These are phyloP conservation scores for Calidris pygmaea DNA, from an alignment of 2,113 vertebrate genomes.

Conservation along the genomic window DNA sequence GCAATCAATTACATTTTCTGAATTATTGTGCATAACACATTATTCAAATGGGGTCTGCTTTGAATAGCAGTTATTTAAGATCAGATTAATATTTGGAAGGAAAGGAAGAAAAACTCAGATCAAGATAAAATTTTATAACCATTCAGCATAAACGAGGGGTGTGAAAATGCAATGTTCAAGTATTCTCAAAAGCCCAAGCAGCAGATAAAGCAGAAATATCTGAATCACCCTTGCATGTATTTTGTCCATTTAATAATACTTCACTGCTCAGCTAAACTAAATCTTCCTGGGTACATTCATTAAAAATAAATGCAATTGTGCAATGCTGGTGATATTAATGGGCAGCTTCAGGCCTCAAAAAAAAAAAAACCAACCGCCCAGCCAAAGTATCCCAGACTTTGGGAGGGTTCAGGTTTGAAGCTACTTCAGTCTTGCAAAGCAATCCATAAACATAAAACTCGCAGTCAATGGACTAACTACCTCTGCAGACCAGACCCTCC, in stretches of 20 bases:
- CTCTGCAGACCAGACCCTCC: not conserved
- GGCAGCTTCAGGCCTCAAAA: not conserved
- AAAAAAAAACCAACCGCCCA: not conserved
- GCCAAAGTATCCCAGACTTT: not conserved
- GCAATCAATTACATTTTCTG: not conserved
- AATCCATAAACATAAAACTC: not conserved
- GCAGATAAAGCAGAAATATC: slow-evolving; percentile 1
- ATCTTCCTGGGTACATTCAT: not conserved
- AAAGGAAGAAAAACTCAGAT: not conserved
- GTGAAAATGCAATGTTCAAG: not conserved
- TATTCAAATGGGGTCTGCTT: not conserved
- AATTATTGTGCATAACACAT: not conserved
- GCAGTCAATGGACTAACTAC: not conserved
- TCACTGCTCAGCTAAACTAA: not conserved
- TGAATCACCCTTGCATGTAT: not conserved
- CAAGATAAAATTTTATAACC: not conserved
- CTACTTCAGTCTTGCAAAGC: not conserved
- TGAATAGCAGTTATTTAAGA: slow-evolving; percentile 16
- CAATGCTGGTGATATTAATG: not conserved
- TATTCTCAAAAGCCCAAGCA: slow-evolving; percentile 3
- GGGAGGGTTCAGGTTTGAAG: not conserved
- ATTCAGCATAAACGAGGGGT: not conserved
- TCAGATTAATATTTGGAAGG: slow-evolving; percentile 30
- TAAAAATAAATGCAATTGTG: slow-evolving; percentile 1
- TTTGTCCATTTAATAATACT: slow-evolving; percentile 6